phyloP scores from a whole-genome alignment of 2,888 invertebrate genomes.

The Trachelus iudaicus region DNA sequence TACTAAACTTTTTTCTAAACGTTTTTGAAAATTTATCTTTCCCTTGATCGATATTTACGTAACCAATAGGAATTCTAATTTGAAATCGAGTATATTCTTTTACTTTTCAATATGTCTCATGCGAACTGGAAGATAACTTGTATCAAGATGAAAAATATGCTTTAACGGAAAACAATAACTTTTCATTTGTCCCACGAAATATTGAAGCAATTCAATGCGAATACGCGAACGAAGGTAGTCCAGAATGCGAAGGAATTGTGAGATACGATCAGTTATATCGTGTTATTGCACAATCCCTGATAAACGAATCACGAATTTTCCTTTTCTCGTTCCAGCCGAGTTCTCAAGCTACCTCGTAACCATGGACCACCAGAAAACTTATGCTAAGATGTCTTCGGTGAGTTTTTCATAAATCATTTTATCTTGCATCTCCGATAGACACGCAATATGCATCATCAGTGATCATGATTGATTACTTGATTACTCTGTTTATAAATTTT shows the following conservation, averaged over 20 bases:
- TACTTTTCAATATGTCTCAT: not conserved
- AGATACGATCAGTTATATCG: slow-evolving; percentile 1
- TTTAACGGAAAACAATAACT: slow-evolving; percentile 47
- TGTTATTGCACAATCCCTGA: not conserved
- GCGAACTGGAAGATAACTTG: not conserved
- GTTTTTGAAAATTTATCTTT: not conserved
- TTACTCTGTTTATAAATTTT: no score
- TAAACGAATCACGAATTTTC: slow-evolving; percentile 35
- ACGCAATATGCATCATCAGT: no score
- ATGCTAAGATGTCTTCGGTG: not conserved
- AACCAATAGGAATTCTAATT: not conserved
- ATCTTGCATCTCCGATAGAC: no score
- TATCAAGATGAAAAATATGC: not conserved
- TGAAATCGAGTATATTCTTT: not conserved
- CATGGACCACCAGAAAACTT: not conserved
- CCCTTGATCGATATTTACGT: not conserved
- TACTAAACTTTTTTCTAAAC: not conserved
- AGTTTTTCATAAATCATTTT: not conserved
- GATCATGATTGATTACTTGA: no score
- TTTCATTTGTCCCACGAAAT: slow-evolving; percentile 45
- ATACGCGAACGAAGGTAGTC: slow-evolving; percentile 10
- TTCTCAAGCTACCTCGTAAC: slow-evolving; percentile 10
- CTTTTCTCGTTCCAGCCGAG: slow-evolving; percentile 32
- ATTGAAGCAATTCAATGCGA: slow-evolving; percentile 41
- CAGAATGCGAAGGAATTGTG: not conserved